phyloP scores from a whole-genome alignment of 1,140 invertebrate species.

The Physella acuta region DNA sequence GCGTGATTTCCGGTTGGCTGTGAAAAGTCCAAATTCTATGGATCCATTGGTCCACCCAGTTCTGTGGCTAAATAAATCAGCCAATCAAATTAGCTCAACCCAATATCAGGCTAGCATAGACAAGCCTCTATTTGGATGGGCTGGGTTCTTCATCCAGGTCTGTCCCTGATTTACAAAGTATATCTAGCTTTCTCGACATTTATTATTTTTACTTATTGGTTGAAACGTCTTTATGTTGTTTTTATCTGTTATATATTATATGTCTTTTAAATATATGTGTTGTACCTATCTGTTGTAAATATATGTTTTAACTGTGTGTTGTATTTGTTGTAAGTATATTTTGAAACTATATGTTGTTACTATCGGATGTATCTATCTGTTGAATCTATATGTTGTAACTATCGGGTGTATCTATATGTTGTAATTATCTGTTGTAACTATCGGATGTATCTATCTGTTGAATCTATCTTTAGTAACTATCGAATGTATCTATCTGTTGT shows the following conservation, averaged over 20 bases:
- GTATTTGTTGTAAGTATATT: conserved; percentile 31
- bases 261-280: too few species aligned
- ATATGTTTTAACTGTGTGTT: too few species aligned
- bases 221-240: too few species aligned
- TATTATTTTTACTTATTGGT: too few species aligned
- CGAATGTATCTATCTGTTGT: not conserved
- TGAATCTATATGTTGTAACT: not conserved
- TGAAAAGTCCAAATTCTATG: not conserved
- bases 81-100: not conserved
- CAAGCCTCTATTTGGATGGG: not conserved
- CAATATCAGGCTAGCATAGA: not conserved
- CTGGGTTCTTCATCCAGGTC: conserved; percentile 3
- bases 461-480: not conserved
- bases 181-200: too few species aligned
- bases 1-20: conserved; percentile 6
- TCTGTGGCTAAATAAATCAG: not conserved
- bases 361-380: conserved; percentile 30
- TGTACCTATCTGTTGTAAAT: too few species aligned
- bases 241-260: too few species aligned
- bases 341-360: not conserved
- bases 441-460: not conserved
- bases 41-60: not conserved
- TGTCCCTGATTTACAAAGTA: too few species aligned
- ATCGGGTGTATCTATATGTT: not conserved
- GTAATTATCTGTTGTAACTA: not conserved